Evolutionary conservation across 1,140 invertebrate species (phyloP), one percentile per base, ranked within the genome.

Genomic region (Eulimnadia texana): DNA sequence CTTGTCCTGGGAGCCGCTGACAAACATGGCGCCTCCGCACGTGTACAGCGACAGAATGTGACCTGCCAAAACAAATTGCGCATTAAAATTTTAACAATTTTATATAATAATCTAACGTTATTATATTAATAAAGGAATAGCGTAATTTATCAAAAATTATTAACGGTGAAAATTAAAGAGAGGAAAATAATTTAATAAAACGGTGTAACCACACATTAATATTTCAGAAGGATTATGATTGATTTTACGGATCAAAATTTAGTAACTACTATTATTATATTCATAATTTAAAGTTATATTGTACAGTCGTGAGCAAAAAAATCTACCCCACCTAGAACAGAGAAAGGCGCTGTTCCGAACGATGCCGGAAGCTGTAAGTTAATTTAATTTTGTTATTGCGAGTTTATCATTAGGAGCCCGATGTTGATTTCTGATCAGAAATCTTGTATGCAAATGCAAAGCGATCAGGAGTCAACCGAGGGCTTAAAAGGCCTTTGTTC

Each of bases 1-100:
- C 75, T 90, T 88, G 71, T 93, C 93, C 71, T 97, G 92, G 1
- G 91, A 93, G 52, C 95, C 95, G 66, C 90, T 95, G 1, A 94
- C 93, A 76, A 99, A 96, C 86, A 95, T 93, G 19, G 90, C 90
- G 54, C 92, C 91, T 24, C 93, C 94, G n/a, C 94, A 98, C 54
- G 93, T 96, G 75, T 95, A 95, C 6, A 99, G 77, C 0, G 93
- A 87, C 42, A 98, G 77, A 55, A 99, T 89, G 69, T 94, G 93
- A n/a, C 91, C 84, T 81, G 69, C 16, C 70, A 70, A 61, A 63
- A 55, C 23, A 61, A 61, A 27, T 1, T 19, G 2, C 20, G 9
- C 6, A 23, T 16, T 19, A 25, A 51, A 51, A 13, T 22, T 6
- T 9, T 16, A 22, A 6, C 3, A 9, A 3, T 51, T 13, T 3